A percentile compares a stretch with the other conserved stretches of the same genome.
These are phyloP conservation scores for Escarpia spicata DNA, from an alignment of 2,888 invertebrate genomes.

Conservation along the genomic window DNA sequence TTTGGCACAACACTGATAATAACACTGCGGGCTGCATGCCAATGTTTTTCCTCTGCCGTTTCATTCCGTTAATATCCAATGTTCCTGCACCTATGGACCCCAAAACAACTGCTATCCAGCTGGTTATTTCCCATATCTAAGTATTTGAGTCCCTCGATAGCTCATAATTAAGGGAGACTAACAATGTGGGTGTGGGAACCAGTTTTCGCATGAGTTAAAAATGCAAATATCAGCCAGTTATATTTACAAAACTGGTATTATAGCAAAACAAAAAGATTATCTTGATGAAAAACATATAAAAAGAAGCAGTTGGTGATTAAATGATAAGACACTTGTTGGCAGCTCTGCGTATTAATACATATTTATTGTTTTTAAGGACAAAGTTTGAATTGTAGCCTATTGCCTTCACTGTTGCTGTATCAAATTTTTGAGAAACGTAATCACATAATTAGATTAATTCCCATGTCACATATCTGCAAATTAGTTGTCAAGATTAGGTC, in stretches of 20 bases:
- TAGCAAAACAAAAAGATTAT: not conserved
- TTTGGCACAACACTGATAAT: not conserved
- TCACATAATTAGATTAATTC: not conserved
- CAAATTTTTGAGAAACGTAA: not conserved
- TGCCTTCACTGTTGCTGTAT: not conserved
- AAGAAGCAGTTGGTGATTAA: not conserved
- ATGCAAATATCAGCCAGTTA: not conserved
- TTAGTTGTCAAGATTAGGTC: not conserved
- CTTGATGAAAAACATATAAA: not conserved
- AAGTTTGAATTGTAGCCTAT: not conserved
- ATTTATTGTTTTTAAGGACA: not conserved
- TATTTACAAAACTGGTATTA: too few relatives aligned
- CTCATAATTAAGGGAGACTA: not conserved
- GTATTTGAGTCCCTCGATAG: not conserved
- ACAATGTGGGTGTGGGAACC: not conserved
- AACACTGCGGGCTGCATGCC: not conserved
- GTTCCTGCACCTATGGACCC: slow-evolving; percentile 2
- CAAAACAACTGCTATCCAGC: not conserved
- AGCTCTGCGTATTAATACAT: not conserved
- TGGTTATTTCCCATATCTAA: not conserved
- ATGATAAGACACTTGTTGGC: not conserved
- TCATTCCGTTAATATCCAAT: not conserved
- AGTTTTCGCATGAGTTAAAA: not conserved
- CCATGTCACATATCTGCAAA: not conserved
- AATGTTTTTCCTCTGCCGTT: not conserved